Percentiles rank a stretch among this genome's conserved stretches.
These are phyloP conservation scores for Hippocampus mohnikei DNA, from an alignment of 2,113 vertebrate genomes.

Conservation along the genomic window DNA sequence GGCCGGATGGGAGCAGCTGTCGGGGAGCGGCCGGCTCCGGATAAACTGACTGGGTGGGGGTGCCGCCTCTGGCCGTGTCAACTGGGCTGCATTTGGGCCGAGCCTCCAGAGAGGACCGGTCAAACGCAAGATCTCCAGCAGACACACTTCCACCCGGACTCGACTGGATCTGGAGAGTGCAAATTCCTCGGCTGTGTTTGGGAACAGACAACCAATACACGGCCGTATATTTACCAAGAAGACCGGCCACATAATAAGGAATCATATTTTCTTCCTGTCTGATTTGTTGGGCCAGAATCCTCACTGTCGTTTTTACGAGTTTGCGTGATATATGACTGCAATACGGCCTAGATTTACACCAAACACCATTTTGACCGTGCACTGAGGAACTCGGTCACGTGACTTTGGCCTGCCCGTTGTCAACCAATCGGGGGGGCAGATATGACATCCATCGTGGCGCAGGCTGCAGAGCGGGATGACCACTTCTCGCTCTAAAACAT, in stretches of 20 bases:
- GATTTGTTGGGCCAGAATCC: slow-evolving; percentile 96
- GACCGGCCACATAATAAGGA: slow-evolving; percentile 95
- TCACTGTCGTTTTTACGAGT: slow-evolving; percentile 98
- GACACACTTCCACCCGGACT: not conserved
- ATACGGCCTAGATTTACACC: slow-evolving; percentile 97
- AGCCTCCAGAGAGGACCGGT: slow-evolving; percentile 76
- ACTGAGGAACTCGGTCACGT: slow-evolving; percentile 82
- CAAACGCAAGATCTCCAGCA: slow-evolving; percentile 22
- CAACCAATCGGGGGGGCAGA: slow-evolving; percentile 76
- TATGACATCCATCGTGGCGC: slow-evolving; percentile 73
- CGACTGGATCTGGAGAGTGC: slow-evolving; percentile 76
- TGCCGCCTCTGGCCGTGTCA: slow-evolving; percentile 59
- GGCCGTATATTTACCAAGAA: slow-evolving; percentile 91
- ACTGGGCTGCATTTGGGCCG: slow-evolving; percentile 75
- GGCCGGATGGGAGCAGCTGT: slow-evolving; percentile 83
- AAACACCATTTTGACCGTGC: slow-evolving; percentile 91
- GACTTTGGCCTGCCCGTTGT: slow-evolving; percentile 77
- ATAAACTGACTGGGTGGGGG: slow-evolving; percentile 78
- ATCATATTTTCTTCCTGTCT: slow-evolving; percentile 86
- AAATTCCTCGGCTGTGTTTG: slow-evolving; percentile 82
- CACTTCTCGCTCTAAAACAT: slow-evolving; percentile 39
- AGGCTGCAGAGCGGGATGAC: slow-evolving; percentile 51
- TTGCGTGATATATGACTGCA: slow-evolving; percentile 96
- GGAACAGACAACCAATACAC: slow-evolving; percentile 78
- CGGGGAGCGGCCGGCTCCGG: slow-evolving; percentile 82